Evolutionary conservation across 2,888 invertebrate genomes (phyloP), one percentile per base, ranked within the genome.

Genomic region (Lissonota sp.): DNA sequence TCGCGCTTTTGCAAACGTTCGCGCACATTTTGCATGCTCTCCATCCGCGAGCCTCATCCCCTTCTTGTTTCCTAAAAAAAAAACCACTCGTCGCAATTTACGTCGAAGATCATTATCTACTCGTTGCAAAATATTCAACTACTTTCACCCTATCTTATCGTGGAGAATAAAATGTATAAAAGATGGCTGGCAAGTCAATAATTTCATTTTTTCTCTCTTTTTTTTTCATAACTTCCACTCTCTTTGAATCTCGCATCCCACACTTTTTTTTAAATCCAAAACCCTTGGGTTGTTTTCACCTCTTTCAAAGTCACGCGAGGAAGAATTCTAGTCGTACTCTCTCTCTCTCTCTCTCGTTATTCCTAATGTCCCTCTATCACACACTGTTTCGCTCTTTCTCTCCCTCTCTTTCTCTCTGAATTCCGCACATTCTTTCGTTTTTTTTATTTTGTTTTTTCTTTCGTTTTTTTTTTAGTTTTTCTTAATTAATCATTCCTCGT

Each of bases 41-140:
- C 26, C 26, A 26, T 77, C 79, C 82, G 78, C 79, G 80, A 77
- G 77, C 83, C 82, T 80, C 80, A 26, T 74, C 79, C 70, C 69
- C 75, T 58, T 75, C 26, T 37, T 57, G 40, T 60, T 37, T 42
- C 78, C 60, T 51, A 60, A 79, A 79, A 82, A 78, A 70, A 79
- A 79, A 82, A 78, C 64, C 78, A 78, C 74, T 78, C 74, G 62
- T 75, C 82, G 71, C 63, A 67, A 63, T 70, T 82, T 75, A 82
- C 55, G 75, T 79, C 75, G 75, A 82, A 82, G 78, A 85, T 86
- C 90, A 87, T 86, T 89, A 87, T 88, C 90, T 91, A 91, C 89
- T 91, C 91, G 88, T 92, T 92, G 92, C 91, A 92, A 92, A 92
- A 92, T 92, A 92, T 91, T 90, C 86, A 90, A 88, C 91, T 92